A percentile compares a stretch with the other conserved stretches of the same genome.
phyloP scores from a whole-genome alignment of 2,888 invertebrate genomes.

The Caradrina kadenii region DNA sequence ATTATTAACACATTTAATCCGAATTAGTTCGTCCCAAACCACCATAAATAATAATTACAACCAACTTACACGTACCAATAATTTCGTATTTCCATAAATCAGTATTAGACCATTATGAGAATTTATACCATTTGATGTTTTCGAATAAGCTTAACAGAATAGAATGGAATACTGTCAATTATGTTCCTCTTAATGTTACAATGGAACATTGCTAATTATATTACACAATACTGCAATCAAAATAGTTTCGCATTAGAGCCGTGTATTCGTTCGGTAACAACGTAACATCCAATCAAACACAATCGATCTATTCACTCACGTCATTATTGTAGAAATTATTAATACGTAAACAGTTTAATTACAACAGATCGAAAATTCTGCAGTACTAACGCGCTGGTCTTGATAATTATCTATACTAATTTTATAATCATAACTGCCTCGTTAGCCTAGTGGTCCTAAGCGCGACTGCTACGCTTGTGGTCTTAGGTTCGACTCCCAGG shows the following conservation, averaged over 20 bases:
- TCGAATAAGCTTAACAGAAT: not conserved
- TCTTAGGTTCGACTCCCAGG: too few relatives aligned
- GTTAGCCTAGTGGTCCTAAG: too few relatives aligned
- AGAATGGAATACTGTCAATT: slow-evolving; percentile 3
- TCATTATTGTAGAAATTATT: slow-evolving; percentile 5
- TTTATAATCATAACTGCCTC: too few relatives aligned
- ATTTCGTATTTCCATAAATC: not conserved
- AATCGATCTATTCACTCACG: slow-evolving; percentile 55
- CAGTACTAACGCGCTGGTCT: too few relatives aligned
- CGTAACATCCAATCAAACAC: slow-evolving; percentile 61
- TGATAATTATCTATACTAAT: too few relatives aligned
- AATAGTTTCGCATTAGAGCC: slow-evolving; percentile 14
- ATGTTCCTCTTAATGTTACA: slow-evolving; percentile 17
- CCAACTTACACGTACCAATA: slow-evolving; percentile 1
- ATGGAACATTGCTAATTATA: slow-evolving; percentile 26
- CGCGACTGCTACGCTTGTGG: too few relatives aligned
- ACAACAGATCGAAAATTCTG: slow-evolving; percentile 1
- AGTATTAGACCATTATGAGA: not conserved
- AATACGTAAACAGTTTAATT: slow-evolving; percentile 3
- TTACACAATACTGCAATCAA: slow-evolving; percentile 21
- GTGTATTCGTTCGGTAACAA: slow-evolving; percentile 11
- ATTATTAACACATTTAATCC: not conserved
- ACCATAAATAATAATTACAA: not conserved
- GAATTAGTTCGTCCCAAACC: not conserved
- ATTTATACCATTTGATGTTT: not conserved